Evolutionary conservation across 2,797 vertebrate species (phyloP), one percentile per base, ranked within the genome.

Genomic region (Gastrophryne carolinensis): DNA sequence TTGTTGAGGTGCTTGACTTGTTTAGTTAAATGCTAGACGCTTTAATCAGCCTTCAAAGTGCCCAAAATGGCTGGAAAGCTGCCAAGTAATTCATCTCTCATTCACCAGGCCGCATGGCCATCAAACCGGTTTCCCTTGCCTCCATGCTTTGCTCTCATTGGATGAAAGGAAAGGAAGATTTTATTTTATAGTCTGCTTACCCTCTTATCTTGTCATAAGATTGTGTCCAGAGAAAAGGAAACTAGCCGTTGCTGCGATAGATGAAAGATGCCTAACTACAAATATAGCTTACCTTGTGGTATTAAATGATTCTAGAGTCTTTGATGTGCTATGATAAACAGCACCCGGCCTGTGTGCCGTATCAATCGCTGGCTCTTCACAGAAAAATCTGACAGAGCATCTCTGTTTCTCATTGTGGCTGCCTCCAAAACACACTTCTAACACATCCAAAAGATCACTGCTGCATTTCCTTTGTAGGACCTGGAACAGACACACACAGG

Each of bases 281-380:
- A 69, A 69, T 23, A 44, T 17, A 41, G 56, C 54, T 69, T 69
- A 76, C 54, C 65, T 69, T 41, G 23, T 62, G 57, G 65, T 67
- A 63, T 61, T 60, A 60, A 50, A 62, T 69, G 62, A 69, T 62
- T 37, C 37, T 23, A 52, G 41, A 2, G 3, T 62, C 65, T 69
- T 76, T 76, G 73, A 76, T 69, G 57, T 69, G 54, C 17, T 50
- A 68, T 75, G 39, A 34, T 44, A 75, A 61, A 39, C 73, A 68
- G 29, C 44, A 30, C 41, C 21, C 29, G 39, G 29, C 21, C 39
- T 67, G 30, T 15, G 34, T 75, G 41, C 15, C n/a, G 21, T 57
- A 65, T 67, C 52, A 75, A 67, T 58, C 41, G 21, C 37, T 27
- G 6, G 53, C 3, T 23, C 17, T 49, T 66, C 12, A 2, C 50